Base-by-base conservation (phyloP, 2,797 vertebrate genomes). In the Argentina silus region DNA sequence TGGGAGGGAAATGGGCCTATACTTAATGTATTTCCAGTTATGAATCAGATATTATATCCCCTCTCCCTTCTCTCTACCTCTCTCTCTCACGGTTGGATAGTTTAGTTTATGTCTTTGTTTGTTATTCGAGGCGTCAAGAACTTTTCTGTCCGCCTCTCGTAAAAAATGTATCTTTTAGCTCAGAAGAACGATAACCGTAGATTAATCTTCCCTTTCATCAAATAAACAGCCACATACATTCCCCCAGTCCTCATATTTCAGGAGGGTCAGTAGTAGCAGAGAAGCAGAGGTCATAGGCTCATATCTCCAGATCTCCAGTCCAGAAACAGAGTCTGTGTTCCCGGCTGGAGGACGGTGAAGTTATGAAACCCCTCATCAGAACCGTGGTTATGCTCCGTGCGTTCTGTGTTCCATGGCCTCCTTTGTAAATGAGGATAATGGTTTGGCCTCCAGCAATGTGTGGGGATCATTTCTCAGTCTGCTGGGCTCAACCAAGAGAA, bases 21-120 rank as follows among this genome's bases (percentile, higher is more conserved):
- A 43, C 62, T 75, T 80, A 83, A 78, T 83, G 74, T 56, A 63
- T 69, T 79, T 83, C 76, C 76, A 48, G 76, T 19, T 61, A 7
- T 61, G 60, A 53, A 61, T 78, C 64, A 73, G 72, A 64, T 21
- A 11, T 10, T 23, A 59, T 5, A 23, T 12, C 56, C 56, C 15
- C 51, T 21, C 67, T 55, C 69, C 73, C 17, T 69, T 71, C 60
- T 21, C 42, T 43, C 60, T 12, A 4, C 11, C 27, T 27, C 60
- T 62, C 67, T 23, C 17, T 59, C 21, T 23, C 9, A 15, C 2
- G 10, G 14, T 59, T 59, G 44, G n/a, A 60, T 62, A 3, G 27
- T 64, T 43, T 11, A 21, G 11, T 27, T 36, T 69, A 8, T 15
- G 4, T 53, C 19, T 67, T 65, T 53, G 42, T 61, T 65, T 43